Evolutionary conservation across 2,113 vertebrate species (phyloP).

Genomic region (Saccopteryx leptura): DNA sequence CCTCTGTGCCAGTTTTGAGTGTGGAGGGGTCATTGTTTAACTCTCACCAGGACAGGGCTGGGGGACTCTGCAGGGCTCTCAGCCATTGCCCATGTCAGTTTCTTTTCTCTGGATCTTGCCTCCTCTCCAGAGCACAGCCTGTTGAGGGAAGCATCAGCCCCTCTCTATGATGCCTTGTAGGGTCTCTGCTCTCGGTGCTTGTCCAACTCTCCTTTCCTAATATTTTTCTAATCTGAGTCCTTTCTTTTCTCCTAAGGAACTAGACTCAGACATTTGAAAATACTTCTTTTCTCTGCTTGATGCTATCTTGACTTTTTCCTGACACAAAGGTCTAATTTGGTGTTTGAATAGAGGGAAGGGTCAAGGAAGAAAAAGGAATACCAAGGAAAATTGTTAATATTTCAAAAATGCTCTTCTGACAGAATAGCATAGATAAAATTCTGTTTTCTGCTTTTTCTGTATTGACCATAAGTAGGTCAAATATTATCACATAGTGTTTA

Average conservation of each 20-base stretch:
- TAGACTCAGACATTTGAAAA: not conserved
- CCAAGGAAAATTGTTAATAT: not conserved
- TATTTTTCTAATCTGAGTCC: not conserved
- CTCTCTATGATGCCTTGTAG: rapidly evolving
- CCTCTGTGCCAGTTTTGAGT: not conserved
- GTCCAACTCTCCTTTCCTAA: not conserved
- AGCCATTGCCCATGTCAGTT: too few species aligned
- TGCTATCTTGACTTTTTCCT: not conserved
- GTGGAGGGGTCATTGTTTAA: not conserved
- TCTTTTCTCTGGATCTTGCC: not conserved
- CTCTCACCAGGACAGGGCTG: not conserved
- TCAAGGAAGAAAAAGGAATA: not conserved
- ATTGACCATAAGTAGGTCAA: not conserved
- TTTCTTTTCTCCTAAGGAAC: not conserved
- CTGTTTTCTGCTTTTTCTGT: not conserved
- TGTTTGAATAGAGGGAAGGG: not conserved
- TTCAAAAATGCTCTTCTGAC: not conserved
- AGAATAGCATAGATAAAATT: not conserved
- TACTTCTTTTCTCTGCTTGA: not conserved
- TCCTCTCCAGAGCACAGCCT: not conserved
- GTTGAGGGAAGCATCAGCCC: rapidly evolving
- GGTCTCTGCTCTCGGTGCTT: not conserved
- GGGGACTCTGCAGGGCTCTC: not conserved
- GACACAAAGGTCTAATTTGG: not conserved
- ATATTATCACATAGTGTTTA: not conserved